These are phyloP conservation scores for Chromis chromis DNA, from an alignment of 2,797 vertebrate species.

Conservation along the genomic window DNA sequence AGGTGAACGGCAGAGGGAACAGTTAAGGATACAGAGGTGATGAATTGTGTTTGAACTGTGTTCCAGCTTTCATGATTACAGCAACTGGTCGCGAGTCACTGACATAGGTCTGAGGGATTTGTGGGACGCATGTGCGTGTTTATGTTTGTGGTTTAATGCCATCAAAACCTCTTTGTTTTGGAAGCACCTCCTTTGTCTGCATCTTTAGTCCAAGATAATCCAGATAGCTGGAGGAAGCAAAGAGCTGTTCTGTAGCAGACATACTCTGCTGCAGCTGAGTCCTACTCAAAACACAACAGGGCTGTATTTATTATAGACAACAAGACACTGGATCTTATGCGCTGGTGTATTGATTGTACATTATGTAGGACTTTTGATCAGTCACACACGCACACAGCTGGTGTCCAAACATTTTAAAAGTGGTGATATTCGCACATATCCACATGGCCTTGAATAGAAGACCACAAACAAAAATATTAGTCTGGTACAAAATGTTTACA, in stretches of 20 bases:
- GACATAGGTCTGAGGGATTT: constrained; percentile 52
- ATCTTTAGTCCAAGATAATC: constrained; percentile 60
- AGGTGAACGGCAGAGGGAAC: constrained; percentile 53
- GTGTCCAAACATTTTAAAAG: constrained; percentile 27
- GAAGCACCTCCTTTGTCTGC: constrained; percentile 34
- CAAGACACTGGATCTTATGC: neutral
- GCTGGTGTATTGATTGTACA: neutral
- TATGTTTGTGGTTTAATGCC: constrained; percentile 53
- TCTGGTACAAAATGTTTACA: constrained; percentile 59
- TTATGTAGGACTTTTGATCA: constrained; percentile 14
- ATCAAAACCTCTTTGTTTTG: constrained; percentile 59
- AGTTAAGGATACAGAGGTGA: constrained; percentile 51
- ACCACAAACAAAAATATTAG: constrained; percentile 63
- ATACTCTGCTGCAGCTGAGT: constrained; percentile 35
- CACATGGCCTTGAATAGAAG: constrained; percentile 43
- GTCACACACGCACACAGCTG: constrained; percentile 10
- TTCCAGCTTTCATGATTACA: constrained; percentile 47
- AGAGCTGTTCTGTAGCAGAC: constrained; percentile 46
- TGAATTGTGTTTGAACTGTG: constrained; percentile 54
- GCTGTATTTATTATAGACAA: neutral
- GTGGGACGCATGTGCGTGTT: constrained; percentile 25
- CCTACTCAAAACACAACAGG: constrained; percentile 18
- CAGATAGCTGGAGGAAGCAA: constrained; percentile 44
- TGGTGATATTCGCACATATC: constrained; percentile 41
- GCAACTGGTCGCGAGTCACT: constrained; percentile 38